Evolutionary conservation across 1,140 invertebrate genomes (phyloP), one percentile per base, ranked within the genome.

Genomic region (Neodiprion pinetum): DNA sequence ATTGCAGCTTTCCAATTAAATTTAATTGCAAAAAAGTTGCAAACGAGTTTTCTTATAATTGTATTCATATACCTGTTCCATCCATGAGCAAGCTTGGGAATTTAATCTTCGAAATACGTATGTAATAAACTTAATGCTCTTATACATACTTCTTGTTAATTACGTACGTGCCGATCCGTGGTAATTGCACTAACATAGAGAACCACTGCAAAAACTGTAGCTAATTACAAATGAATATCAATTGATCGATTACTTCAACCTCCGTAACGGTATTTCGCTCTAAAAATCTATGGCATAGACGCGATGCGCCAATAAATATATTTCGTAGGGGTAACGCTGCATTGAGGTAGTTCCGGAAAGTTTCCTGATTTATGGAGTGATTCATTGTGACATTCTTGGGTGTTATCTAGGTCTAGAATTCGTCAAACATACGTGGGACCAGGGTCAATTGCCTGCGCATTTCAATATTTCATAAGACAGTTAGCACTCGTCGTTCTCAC

Each of bases 1-100:
- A 69, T 69, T 69, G 40, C 17, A 21, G 61, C 67, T 23, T 69
- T 69, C 21, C 40, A 69, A 69, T 69, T 69, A 69, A 69, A 23
- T 69, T 69, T 69, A 69, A 69, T 69, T 69, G 67, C 67, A 47
- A 69, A 69, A 69, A 47, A 69, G 17, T 69, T 61, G 53, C 11
- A 61, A 61, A 61, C 53, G 53, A 61, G 53, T 9, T 61, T 61
- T 61, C 53, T 61, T 61, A 40, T 40, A 61, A 61, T 61, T 61
- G 53, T 61, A 61, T 61, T 61, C 53, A 61, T 61, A 61, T 61
- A 8, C 53, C 53, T 61, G 53, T 61, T 40, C 53, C n/a, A 61
- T 61, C 53, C 53, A 12, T 61, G 53, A 61, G n/a, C 9, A 61
- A 61, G 53, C 53, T 61, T 7, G 5, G 53, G 53, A 61, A 61